A percentile compares a stretch with the other conserved stretches of the same genome.
Evolutionary conservation across 2,888 invertebrate genomes (phyloP).

Genomic region (Leptinotarsa tumamoca): DNA sequence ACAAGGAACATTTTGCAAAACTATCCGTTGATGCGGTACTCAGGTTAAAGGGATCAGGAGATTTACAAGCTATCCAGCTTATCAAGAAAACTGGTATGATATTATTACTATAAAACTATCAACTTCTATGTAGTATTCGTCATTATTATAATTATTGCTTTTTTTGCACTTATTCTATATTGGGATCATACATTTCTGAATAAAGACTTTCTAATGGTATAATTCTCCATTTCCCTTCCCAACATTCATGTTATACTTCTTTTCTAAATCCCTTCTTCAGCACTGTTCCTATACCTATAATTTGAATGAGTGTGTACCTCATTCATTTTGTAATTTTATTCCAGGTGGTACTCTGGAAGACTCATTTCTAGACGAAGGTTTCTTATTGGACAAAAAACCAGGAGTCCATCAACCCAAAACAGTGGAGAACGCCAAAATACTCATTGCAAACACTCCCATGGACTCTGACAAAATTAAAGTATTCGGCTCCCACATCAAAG

Average conservation of each 20-base stretch:
- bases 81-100: slow-evolving; percentile 84
- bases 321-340: background rate
- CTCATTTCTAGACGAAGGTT: slow-evolving; percentile 95
- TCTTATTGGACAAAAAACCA: slow-evolving; percentile 95
- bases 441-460: slow-evolving; percentile 99
- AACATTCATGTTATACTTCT: no score
- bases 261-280: no score
- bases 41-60: slow-evolving; percentile 94
- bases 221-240: no score
- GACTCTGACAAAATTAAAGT: slow-evolving; percentile 99
- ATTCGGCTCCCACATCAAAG: slow-evolving; percentile 95
- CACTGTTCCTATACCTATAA: no score
- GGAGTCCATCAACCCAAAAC: slow-evolving; percentile 98
- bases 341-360: slow-evolving; percentile 91
- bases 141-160: no score
- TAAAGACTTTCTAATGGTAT: no score
- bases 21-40: slow-evolving; percentile 96
- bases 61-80: slow-evolving; percentile 69
- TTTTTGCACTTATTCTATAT: no score
- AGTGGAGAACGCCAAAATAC: slow-evolving; percentile 94
- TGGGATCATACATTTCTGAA: no score
- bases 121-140: no score
- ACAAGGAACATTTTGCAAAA: slow-evolving; percentile 96
- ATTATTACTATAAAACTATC: background rate
- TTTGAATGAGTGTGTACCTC: no score